Base-by-base conservation (phyloP, 2,113 vertebrate genomes). In the Hystrix brachyura region DNA sequence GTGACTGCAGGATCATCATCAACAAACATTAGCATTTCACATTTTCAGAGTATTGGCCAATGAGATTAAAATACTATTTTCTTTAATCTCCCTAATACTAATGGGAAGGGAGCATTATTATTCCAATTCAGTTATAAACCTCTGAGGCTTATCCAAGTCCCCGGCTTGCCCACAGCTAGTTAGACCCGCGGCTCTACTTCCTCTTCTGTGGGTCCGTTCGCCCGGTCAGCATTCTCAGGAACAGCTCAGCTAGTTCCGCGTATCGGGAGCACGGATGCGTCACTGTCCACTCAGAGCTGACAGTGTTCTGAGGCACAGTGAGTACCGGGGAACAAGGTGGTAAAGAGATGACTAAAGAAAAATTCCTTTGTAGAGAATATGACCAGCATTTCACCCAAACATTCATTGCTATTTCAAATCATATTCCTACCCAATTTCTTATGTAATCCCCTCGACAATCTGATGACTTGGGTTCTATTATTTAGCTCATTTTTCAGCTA, bases 221-320 rank as follows among this genome's bases (percentile, higher is more conserved):
- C 46, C 53, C n/a, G 38, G 7, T 11, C 0, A 38, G 11, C 1
- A 14, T 6, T 43, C 59, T 29, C 7, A 32, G 17, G 7, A 43
- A 1, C 3, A 46, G 6, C 5, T 18, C 21, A 25, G 7, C 13
- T 32, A 3, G 3, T 14, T 38, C 17, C 29, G 34, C 27, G 11
- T 19, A 27, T 7, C 1, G 18, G 19, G 4, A 15, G 6, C 3
- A 3, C 25, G 21, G 25, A 3, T 27, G 5, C 3, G 11, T 2
- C 29, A 4, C 3, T 59, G 25, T 71, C 69, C n/a, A 27, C 5
- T 10, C 6, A 84, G 1, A 81, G 9, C 9, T 11, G 5, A 38
- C 1, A 64, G 51, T 51, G 10, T 38, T 53, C 57, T 72, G 7
- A 0, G 6, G n/a, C 7, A 29, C 14, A 15, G 43, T 46, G 72